Conservation (phyloP, 2,888 invertebrate species). For the Trileptium ribeirensis region DNA sequence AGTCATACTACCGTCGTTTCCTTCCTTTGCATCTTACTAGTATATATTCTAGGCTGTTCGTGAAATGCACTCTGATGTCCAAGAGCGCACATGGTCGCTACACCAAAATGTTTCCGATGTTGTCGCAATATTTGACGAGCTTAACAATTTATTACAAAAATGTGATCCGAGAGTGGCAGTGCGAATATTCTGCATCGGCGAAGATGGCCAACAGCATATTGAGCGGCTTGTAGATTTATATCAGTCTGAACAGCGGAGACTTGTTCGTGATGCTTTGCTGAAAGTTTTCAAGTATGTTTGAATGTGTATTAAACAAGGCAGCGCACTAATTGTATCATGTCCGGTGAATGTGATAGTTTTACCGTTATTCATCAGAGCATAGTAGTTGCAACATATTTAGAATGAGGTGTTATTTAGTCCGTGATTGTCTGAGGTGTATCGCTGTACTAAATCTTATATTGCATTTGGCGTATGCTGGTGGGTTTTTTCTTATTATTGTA, state of each 20-base stretch:
- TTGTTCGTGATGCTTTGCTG: neutral
- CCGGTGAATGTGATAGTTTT: no score
- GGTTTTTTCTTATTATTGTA: no score
- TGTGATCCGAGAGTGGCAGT: slow-evolving; percentile 7
- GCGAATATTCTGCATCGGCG: neutral
- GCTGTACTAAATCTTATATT: no score
- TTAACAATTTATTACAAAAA: neutral
- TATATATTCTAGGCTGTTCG: neutral
- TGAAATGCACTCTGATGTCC: neutral
- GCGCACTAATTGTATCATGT: no score
- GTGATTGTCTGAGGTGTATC: no score
- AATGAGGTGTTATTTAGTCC: no score
- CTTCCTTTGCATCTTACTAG: no score
- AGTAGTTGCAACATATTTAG: no score
- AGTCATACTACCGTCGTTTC: no score
- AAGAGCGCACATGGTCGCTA: slow-evolving; percentile 10
- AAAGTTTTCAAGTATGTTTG: neutral
- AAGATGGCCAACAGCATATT: neutral
- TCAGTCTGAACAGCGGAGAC: slow-evolving; percentile 12
- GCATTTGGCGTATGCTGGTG: no score
- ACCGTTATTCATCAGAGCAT: no score
- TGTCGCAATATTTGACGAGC: neutral
- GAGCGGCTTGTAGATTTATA: neutral
- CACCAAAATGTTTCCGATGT: neutral
- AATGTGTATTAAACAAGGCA: no score